Conservation (phyloP, 2,797 vertebrate genomes). For the Dermochelys coriacea region DNA sequence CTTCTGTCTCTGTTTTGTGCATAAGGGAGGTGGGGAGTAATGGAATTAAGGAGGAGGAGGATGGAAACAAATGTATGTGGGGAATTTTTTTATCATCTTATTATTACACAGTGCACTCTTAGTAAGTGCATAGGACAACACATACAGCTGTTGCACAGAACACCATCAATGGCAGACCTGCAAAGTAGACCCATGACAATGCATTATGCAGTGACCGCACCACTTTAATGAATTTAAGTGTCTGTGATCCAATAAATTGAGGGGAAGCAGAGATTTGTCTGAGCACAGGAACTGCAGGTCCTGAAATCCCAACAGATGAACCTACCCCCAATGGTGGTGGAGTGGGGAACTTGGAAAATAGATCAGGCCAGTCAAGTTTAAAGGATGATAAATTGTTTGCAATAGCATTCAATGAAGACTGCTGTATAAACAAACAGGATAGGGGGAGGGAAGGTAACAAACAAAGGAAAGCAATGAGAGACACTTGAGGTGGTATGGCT, state of each 20-base stretch:
- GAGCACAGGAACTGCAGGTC: neutral
- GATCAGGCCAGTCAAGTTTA: neutral
- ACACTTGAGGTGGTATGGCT: neutral
- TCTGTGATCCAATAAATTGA: neutral
- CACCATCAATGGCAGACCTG: neutral
- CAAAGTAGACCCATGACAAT: neutral
- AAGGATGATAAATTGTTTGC: slow-evolving; percentile 18
- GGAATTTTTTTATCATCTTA: neutral
- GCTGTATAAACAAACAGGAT: neutral
- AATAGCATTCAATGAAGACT: neutral
- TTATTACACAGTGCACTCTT: neutral
- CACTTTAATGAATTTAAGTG: neutral
- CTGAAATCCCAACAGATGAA: neutral
- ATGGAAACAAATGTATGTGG: neutral
- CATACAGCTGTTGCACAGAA: neutral
- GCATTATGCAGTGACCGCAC: neutral
- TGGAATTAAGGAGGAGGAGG: neutral
- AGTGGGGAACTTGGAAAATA: neutral
- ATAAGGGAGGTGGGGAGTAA: neutral
- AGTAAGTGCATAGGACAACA: neutral
- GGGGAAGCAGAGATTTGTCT: neutral
- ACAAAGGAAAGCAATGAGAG: neutral
- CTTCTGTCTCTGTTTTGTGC: neutral
- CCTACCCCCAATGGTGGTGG: no score
- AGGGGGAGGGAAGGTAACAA: neutral